phyloP scores from a whole-genome alignment of 2,797 vertebrate species.

The Clarias pachynema region DNA sequence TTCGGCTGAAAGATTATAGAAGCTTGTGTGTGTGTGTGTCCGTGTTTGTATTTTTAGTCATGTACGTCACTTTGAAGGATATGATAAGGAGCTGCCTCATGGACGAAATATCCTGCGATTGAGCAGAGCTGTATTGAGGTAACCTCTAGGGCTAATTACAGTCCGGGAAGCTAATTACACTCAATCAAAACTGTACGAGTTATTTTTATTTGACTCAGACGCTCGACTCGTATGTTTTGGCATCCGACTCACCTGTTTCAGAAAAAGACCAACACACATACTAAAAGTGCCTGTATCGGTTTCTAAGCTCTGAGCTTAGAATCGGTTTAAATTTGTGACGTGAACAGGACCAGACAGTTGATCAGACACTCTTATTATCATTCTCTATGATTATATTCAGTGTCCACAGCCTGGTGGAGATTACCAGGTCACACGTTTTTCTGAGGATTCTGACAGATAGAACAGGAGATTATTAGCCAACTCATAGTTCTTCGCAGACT shows the following conservation, averaged over 20 bases:
- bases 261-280: slow-evolving; percentile 49
- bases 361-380: not conserved
- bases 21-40: not conserved
- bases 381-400: slow-evolving; percentile 9
- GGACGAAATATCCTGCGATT: not conserved
- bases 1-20: not conserved
- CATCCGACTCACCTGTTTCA: slow-evolving; percentile 39
- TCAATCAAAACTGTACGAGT: slow-evolving; percentile 62
- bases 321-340: not conserved
- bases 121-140: slow-evolving; percentile 1
- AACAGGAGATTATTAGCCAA: slow-evolving; percentile 20
- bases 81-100: not conserved
- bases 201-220: slow-evolving; percentile 54
- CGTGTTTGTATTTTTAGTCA: not conserved
- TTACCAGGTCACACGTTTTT: not conserved
- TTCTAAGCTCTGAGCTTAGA: not conserved
- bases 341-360: not conserved
- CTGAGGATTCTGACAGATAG: not conserved
- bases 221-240: slow-evolving; percentile 63
- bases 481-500: slow-evolving; percentile 35
- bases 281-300: slow-evolving; percentile 32
- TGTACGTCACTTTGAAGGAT: not conserved
- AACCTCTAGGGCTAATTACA: slow-evolving; percentile 45
- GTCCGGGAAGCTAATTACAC: slow-evolving; percentile 65
- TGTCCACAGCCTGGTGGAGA: slow-evolving; percentile 44